Evolutionary conservation across 2,888 invertebrate species (phyloP), one percentile per base, ranked within the genome.

Genomic region (Plagiodera versicolora): DNA sequence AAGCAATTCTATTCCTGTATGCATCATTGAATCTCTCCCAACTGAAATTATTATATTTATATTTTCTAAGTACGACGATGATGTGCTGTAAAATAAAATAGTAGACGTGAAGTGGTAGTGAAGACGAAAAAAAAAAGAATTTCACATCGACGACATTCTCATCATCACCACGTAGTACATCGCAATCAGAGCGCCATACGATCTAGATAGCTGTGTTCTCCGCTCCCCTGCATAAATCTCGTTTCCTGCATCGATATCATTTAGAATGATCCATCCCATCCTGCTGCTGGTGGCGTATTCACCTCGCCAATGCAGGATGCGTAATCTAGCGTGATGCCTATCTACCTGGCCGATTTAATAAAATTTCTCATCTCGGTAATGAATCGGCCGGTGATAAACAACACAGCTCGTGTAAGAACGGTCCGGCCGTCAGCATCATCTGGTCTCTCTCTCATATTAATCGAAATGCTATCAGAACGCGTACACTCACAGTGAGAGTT

Each of bases 391-490:
- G 70, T 72, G 74, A 74, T 74, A 72, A 74, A 74, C 72, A 70
- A 70, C 67, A 62, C 67, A 65, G 66, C 66, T 68, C 67, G 70
- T 58, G 58, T 49, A 58, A 55, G 70, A 75, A 75, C 74, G 74
- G 73, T 72, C 70, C 74, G 74, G 73, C 72, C 70, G 70, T 74
- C 76, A 76, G 48, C 53, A 62, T 62, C 58, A 56, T 49, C 45
- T 73, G 72, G 76, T 75, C 72, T 76, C 74, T 72, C 77, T 77
- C 77, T 75, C 77, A 76, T 77, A 76, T 75, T 75, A 77, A 75
- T 76, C 74, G 75, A 74, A 75, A 75, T 70, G 74, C 71, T 74
- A 75, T 75, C 74, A 74, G 72, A 73, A 65, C 65, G 67, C 67
- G 64, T 66, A 69, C 60, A 54, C 17, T 50, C 57, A 46, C 17